Percentiles rank a stretch among this genome's conserved stretches.
These are phyloP conservation scores for Corbicula japonica DNA, from an alignment of 2,888 invertebrate genomes.

Conservation along the genomic window DNA sequence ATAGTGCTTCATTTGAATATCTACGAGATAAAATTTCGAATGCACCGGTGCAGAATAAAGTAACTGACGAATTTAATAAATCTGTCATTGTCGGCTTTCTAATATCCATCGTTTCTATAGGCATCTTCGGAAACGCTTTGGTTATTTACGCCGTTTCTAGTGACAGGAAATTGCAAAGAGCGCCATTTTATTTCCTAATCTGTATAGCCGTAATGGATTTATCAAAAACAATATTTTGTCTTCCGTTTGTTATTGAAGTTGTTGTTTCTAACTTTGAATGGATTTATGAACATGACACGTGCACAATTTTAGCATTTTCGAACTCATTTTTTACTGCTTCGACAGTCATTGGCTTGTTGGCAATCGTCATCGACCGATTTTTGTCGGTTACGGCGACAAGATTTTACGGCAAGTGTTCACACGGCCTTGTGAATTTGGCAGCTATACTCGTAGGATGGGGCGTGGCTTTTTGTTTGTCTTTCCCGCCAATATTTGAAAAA, in stretches of 20 bases:
- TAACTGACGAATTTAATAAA: slow-evolving; percentile 28
- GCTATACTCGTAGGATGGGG: slow-evolving; percentile 79
- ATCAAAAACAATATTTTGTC: slow-evolving; percentile 80
- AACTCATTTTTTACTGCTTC: slow-evolving; percentile 83
- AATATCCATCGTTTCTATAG: slow-evolving; percentile 69
- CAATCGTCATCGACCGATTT: slow-evolving; percentile 81
- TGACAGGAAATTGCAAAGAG: slow-evolving; percentile 76
- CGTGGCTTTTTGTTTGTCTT: slow-evolving; percentile 79
- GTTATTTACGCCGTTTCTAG: slow-evolving; percentile 73
- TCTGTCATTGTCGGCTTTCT: slow-evolving; percentile 58
- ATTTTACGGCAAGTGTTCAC: slow-evolving; percentile 78
- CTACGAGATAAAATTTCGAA: background rate
- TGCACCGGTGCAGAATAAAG: background rate
- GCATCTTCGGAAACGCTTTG: slow-evolving; percentile 72
- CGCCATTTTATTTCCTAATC: slow-evolving; percentile 83
- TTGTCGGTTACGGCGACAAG: slow-evolving; percentile 76
- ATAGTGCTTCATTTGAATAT: slow-evolving; percentile 11
- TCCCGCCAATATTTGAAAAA: slow-evolving; percentile 83
- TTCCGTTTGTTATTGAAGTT: slow-evolving; percentile 81
- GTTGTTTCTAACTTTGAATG: slow-evolving; percentile 79
- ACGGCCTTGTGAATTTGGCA: slow-evolving; percentile 76
- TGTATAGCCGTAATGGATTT: slow-evolving; percentile 81
- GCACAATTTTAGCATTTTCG: slow-evolving; percentile 81
- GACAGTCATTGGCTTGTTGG: slow-evolving; percentile 76
- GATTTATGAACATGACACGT: slow-evolving; percentile 79